Conservation (phyloP, 2,888 invertebrate species). For the Drosophila meridionalis region DNA sequence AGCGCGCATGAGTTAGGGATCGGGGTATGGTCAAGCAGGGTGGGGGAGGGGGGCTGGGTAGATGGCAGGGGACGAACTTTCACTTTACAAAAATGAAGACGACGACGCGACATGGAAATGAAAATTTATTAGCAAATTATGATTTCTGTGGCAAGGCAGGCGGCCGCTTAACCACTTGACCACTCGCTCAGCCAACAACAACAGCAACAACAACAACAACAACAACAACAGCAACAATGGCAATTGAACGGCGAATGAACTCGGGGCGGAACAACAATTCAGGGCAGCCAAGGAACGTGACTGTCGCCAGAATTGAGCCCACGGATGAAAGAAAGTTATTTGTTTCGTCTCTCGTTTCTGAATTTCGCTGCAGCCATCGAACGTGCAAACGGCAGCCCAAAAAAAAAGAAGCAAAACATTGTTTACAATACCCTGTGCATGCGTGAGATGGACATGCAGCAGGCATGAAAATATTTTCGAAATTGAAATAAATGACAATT, state of each 20-base stretch:
- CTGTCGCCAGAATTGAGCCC: slow-evolving; percentile 70
- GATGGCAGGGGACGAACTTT: slow-evolving; percentile 52
- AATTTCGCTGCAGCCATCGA: slow-evolving; percentile 14
- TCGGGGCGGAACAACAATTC: slow-evolving; percentile 52
- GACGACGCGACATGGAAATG: slow-evolving; percentile 69
- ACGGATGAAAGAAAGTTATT: slow-evolving; percentile 72
- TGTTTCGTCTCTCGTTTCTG: slow-evolving; percentile 7
- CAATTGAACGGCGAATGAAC: slow-evolving; percentile 60
- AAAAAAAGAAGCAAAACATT: slow-evolving; percentile 5
- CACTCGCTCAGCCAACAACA: slow-evolving; percentile 48
- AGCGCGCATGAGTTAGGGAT: not conserved
- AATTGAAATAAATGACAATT: too few species aligned
- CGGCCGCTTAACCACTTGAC: slow-evolving; percentile 35
- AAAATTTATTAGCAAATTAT: slow-evolving; percentile 78
- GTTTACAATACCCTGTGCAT: slow-evolving; percentile 22
- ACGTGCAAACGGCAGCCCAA: not conserved
- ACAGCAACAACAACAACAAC: slow-evolving; percentile 21
- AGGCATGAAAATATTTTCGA: not conserved
- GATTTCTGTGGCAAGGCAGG: slow-evolving; percentile 64
- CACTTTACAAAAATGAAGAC: slow-evolving; percentile 58
- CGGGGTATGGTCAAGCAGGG: not conserved
- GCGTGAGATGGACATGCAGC: not conserved
- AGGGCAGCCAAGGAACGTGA: slow-evolving; percentile 74
- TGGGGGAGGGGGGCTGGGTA: not conserved
- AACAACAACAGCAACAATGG: slow-evolving; percentile 9